Evolutionary conservation across 1,140 invertebrate genomes (phyloP).

Genomic region (Listronotus bonariensis): DNA sequence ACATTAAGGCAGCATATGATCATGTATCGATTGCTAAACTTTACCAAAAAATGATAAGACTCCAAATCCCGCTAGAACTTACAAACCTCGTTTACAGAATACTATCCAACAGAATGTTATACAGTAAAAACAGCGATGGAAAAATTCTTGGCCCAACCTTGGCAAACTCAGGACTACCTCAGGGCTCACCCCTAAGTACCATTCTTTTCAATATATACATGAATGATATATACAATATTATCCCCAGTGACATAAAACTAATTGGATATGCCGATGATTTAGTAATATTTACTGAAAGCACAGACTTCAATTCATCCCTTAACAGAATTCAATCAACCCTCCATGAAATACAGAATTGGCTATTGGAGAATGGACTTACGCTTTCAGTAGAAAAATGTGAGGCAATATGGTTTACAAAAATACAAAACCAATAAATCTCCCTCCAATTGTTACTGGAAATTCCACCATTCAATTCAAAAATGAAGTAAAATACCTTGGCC

Average conservation of each 20-base stretch:
- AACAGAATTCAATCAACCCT: constrained; percentile 12
- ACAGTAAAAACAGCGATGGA: constrained; percentile 9
- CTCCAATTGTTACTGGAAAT: constrained; percentile 1
- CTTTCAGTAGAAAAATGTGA: constrained; percentile 24
- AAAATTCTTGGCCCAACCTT: constrained; percentile 3
- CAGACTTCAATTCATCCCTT: not conserved
- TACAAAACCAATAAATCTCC: not conserved
- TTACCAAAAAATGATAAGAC: constrained; percentile 12
- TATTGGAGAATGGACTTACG: constrained; percentile 4
- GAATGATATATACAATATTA: constrained; percentile 3
- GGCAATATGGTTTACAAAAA: constrained; percentile 22
- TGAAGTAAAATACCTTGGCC: constrained; percentile 28
- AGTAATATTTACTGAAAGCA: constrained; percentile 10
- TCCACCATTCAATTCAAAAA: not conserved
- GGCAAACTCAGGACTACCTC: constrained; percentile 12
- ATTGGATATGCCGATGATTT: constrained; percentile 33
- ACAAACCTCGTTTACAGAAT: constrained; percentile 13
- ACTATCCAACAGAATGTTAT: not conserved
- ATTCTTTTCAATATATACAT: constrained; percentile 34
- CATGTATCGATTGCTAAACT: constrained; percentile 9
- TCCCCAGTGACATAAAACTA: not conserved
- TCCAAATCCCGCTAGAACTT: constrained; percentile 2
- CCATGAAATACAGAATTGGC: constrained; percentile 10
- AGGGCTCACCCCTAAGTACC: constrained; percentile 31
- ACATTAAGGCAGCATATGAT: constrained; percentile 26